Base-by-base conservation (phyloP, 92 coral and sea anemone genomes). In the Micromussa lordhowensis region DNA sequence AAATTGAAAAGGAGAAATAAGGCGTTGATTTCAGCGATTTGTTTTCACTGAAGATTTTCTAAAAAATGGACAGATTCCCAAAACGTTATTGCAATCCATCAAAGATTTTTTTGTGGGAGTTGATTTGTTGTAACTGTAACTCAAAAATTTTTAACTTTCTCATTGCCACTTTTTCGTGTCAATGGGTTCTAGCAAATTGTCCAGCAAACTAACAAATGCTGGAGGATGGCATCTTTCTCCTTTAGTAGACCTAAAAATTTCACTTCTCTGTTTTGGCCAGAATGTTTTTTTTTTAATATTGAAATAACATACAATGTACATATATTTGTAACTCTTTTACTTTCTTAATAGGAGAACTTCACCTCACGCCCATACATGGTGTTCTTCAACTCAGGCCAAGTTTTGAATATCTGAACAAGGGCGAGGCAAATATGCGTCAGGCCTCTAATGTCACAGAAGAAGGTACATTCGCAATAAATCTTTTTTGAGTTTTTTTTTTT, bases 361-460 rank as follows among this genome's bases (percentile, higher is more conserved):
- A 97, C 75, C 88, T 97, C 21, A 95, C 99, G 7, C 98, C 99
- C 8, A 74, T 95, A 35, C 94, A 88, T 78, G 99, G 99, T 18
- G 93, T 92, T 34, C 87, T 97, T 48, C 99, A 97, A 79, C 80
- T 97, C 80, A 90, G 98, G 72, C 99, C 99, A 76, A 95, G 94
- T 53, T 94, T 95, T 85, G 96, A 97, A 68, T 97, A 95, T 79
- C 88, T 97, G 69, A 93, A 97, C 88, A 94, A 96, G 85, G 96
- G 93, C 10, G 95, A 95, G 61, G 92, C 94, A 54, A 93, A 91
- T 75, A 68, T 79, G 26, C 92, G 85, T 21, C 94, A 91, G 78
- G 54, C 93, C 34, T 35, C 92, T 26, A 69, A 89, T 68, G 22
- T 51, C 19, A 87, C 90, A 35, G 98, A 97, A 59, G 99, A 97